Conservation (phyloP, 2,888 invertebrate genomes). For the Sphecodes monilicornis region DNA sequence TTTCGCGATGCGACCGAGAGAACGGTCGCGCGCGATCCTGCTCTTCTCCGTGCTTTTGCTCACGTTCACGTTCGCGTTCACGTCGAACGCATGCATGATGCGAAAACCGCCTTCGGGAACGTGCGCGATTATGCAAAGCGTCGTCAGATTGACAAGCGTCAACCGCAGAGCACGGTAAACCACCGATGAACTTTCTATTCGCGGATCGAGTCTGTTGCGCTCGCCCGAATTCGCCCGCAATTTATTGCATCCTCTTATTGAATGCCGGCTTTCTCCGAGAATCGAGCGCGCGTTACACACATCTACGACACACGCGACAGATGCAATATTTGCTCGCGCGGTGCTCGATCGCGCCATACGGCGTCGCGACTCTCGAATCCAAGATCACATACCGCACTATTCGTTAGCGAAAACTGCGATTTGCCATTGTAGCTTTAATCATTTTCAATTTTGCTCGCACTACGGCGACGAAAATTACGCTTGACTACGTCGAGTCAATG, state of each 20-base stretch:
- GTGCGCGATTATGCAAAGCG: conserved; percentile 23
- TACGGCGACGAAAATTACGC: background rate
- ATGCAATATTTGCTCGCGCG: background rate
- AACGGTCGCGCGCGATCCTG: background rate
- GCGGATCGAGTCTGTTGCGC: background rate
- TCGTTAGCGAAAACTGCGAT: background rate
- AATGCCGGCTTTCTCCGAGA: background rate
- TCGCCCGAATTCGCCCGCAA: conserved; percentile 14
- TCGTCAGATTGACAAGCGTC: conserved; percentile 17
- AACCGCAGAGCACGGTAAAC: conserved; percentile 5
- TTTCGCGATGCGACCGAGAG: conserved; percentile 9
- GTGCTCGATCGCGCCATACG: background rate
- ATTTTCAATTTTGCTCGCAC: background rate
- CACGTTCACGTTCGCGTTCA: background rate
- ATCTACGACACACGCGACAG: background rate
- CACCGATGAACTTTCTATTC: conserved; percentile 21
- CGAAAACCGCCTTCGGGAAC: background rate
- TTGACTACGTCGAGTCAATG: too few species aligned
- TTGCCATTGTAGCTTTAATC: background rate
- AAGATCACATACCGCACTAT: background rate
- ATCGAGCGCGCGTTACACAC: conserved; percentile 6
- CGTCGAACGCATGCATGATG: conserved; percentile 17
- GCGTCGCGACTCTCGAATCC: background rate
- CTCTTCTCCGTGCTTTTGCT: background rate
- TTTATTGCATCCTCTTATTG: conserved; percentile 14